Percentiles rank a stretch among this genome's conserved stretches.
phyloP scores from a whole-genome alignment of 2,113 vertebrate species.

The Gila orcuttii region DNA sequence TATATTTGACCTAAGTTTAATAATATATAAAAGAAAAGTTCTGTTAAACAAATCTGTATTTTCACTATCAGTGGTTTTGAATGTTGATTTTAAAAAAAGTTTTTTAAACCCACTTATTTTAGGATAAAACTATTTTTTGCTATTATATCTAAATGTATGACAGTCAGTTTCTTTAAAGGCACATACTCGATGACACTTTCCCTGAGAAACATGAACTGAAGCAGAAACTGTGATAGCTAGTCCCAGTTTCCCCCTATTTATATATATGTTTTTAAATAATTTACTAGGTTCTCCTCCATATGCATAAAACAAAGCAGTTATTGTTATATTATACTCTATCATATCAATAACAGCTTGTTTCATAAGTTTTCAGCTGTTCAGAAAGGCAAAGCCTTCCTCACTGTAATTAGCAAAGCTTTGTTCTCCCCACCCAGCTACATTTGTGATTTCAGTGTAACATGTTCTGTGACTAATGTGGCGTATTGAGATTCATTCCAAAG shows the following conservation, averaged over 20 bases:
- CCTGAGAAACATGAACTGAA: not conserved
- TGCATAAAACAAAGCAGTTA: not conserved
- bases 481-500: constrained; percentile 57
- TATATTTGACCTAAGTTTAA: not conserved
- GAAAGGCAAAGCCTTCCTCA: constrained; percentile 60
- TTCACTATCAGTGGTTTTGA: not conserved
- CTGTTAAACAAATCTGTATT: not conserved
- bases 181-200: not conserved
- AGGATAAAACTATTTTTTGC: not conserved
- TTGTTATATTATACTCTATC: not conserved
- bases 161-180: too few relatives aligned
- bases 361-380: not conserved
- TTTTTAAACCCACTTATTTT: not conserved
- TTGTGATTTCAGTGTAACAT: constrained; percentile 73
- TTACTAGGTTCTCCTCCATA: not conserved
- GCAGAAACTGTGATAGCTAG: not conserved
- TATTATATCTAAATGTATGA: not conserved
- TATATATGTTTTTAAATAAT: not conserved
- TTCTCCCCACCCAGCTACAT: constrained; percentile 72
- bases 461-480: constrained; percentile 72
- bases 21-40: not conserved
- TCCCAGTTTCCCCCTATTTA: not conserved
- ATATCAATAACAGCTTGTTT: constrained; percentile 22
- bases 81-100: not conserved
- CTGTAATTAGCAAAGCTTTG: constrained; percentile 74